phyloP scores from a whole-genome alignment of 2,888 invertebrate species.

The Amaurobius ferox region DNA sequence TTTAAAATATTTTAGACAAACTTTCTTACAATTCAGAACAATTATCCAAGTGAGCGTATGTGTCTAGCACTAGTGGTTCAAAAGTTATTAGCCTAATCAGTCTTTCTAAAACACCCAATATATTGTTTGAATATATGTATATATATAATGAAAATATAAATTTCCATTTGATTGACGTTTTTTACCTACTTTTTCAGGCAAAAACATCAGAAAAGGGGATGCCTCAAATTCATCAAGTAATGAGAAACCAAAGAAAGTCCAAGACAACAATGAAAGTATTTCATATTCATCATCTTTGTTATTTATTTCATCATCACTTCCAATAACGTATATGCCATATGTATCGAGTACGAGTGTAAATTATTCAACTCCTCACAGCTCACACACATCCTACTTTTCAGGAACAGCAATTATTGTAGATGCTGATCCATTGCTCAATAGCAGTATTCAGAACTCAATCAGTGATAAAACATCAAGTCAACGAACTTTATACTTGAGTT shows the following conservation, averaged over 20 bases:
- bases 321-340: neutral
- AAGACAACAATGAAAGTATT: neutral
- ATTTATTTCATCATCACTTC: constrained; percentile 31
- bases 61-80: too few species aligned
- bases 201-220: neutral
- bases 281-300: neutral
- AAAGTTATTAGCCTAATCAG: too few species aligned
- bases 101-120: too few species aligned
- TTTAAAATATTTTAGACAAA: too few species aligned
- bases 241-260: neutral
- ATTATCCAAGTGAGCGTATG: too few species aligned
- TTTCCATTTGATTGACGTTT: too few species aligned
- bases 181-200: neutral
- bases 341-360: neutral
- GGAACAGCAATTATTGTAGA: neutral
- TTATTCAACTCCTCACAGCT: neutral
- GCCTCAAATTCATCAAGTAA: neutral
- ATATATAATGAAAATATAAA: too few species aligned
- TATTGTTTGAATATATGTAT: too few species aligned
- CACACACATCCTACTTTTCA: constrained; percentile 22
- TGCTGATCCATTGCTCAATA: constrained; percentile 13
- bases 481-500: neutral
- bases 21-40: too few species aligned
- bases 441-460: constrained; percentile 22
- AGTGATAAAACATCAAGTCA: neutral